Evolutionary conservation across 2,888 invertebrate genomes (phyloP).

Genomic region (Meiosimyza platycephala): DNA sequence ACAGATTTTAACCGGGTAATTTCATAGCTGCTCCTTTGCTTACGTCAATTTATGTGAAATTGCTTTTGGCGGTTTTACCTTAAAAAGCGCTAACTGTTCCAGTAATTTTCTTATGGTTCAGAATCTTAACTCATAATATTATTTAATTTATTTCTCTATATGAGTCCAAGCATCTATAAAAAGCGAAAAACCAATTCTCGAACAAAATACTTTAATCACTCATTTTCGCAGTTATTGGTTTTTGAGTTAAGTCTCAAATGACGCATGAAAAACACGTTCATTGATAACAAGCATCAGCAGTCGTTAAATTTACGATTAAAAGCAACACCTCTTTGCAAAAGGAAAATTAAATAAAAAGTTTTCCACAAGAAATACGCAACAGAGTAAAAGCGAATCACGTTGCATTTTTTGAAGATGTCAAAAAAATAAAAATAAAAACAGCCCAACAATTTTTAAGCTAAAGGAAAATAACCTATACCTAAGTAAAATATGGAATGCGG

Average conservation of each 20-base stretch:
- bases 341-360: conserved; percentile 12
- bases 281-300: not conserved
- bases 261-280: conserved; percentile 36
- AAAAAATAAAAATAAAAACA: not conserved
- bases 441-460: not conserved
- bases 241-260: conserved; percentile 15
- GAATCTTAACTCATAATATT: too few relatives aligned
- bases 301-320: not conserved
- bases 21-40: too few relatives aligned
- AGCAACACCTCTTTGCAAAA: not conserved
- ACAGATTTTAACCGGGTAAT: too few relatives aligned
- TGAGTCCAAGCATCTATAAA: too few relatives aligned
- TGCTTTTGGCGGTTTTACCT: too few relatives aligned
- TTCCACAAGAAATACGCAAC: conserved; percentile 2
- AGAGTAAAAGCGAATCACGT: conserved; percentile 7
- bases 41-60: too few relatives aligned
- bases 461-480: not conserved
- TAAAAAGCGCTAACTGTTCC: too few relatives aligned
- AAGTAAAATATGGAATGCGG: too few relatives aligned
- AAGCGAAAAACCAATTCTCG: too few relatives aligned
- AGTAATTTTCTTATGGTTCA: too few relatives aligned
- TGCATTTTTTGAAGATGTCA: not conserved
- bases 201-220: not conserved
- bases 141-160: too few relatives aligned
- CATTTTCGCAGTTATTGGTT: not conserved